Percentiles rank a stretch among this genome's conserved stretches.
Evolutionary conservation across 2,113 vertebrate species (phyloP).

Genomic region (Cinclus mexicanus): DNA sequence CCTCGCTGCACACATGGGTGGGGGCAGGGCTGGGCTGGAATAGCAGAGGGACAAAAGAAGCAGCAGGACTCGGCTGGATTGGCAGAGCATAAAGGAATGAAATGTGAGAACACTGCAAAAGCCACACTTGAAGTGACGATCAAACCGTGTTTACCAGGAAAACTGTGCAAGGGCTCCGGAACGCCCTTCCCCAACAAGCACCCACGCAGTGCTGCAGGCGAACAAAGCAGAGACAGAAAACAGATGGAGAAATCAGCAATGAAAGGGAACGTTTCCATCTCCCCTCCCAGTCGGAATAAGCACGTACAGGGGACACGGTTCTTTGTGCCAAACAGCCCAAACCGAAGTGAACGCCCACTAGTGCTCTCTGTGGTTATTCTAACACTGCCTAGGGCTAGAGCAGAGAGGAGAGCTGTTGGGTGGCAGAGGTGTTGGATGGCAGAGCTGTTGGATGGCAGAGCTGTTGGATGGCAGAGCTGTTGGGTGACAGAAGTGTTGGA

Average conservation of each 20-base stretch:
- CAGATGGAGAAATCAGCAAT: slow-evolving; percentile 12
- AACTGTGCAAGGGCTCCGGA: background rate
- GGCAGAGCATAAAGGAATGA: slow-evolving; percentile 3
- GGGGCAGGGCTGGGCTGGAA: background rate
- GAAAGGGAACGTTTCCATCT: background rate
- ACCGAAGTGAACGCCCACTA: background rate
- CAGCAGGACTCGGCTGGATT: slow-evolving; percentile 9
- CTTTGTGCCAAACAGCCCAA: background rate
- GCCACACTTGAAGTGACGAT: slow-evolving; percentile 26
- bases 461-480: too few relatives aligned
- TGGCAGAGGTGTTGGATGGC: background rate
- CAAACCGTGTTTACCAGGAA: background rate
- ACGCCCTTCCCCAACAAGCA: slow-evolving; percentile 5
- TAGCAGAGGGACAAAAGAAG: background rate
- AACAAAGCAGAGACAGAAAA: slow-evolving; percentile 15
- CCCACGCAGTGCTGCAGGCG: background rate
- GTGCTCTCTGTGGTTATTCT: background rate
- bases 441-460: too few relatives aligned
- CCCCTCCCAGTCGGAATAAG: background rate
- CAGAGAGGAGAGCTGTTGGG: background rate
- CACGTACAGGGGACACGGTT: background rate
- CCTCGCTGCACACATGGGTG: background rate
- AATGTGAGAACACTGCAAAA: background rate
- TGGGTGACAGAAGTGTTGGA: too few relatives aligned
- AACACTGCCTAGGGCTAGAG: background rate